phyloP scores from a whole-genome alignment of 2,113 vertebrate species.

The Perca schrenkii region DNA sequence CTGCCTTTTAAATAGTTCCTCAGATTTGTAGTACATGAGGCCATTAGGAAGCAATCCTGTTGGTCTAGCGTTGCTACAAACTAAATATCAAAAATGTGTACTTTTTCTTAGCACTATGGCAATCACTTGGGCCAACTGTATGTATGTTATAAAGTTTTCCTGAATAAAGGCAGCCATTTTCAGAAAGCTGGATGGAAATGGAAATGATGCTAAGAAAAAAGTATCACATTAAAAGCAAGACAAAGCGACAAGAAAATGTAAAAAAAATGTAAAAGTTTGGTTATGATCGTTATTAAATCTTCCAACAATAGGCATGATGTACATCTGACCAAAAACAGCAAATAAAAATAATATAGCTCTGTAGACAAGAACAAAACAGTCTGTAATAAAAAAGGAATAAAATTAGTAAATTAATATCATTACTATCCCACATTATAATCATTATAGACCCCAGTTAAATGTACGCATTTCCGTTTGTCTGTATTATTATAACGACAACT shows the following conservation, averaged over 20 bases:
- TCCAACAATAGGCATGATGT: constrained; percentile 36
- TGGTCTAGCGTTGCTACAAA: not conserved
- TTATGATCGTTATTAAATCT: constrained; percentile 44
- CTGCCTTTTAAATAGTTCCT: not conserved
- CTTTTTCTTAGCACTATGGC: not conserved
- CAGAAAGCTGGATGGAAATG: not conserved
- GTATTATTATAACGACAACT: constrained; percentile 48
- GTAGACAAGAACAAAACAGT: constrained; percentile 56
- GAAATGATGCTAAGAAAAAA: constrained; percentile 14
- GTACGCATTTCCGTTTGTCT: constrained; percentile 11
- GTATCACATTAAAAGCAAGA: constrained; percentile 25
- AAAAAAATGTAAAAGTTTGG: constrained; percentile 4
- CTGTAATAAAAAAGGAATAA: constrained; percentile 63
- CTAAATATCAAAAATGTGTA: not conserved
- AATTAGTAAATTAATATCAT: constrained; percentile 66
- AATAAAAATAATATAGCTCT: constrained; percentile 70
- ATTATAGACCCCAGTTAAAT: constrained; percentile 59
- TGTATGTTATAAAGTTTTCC: not conserved
- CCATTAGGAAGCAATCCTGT: not conserved
- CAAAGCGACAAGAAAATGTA: constrained; percentile 11
- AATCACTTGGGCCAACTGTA: not conserved
- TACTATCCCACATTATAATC: constrained; percentile 63
- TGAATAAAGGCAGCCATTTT: not conserved
- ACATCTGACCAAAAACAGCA: constrained; percentile 42
- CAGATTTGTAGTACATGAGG: not conserved